Conservation (phyloP, 2,113 vertebrate genomes). For the Hyla sarda region DNA sequence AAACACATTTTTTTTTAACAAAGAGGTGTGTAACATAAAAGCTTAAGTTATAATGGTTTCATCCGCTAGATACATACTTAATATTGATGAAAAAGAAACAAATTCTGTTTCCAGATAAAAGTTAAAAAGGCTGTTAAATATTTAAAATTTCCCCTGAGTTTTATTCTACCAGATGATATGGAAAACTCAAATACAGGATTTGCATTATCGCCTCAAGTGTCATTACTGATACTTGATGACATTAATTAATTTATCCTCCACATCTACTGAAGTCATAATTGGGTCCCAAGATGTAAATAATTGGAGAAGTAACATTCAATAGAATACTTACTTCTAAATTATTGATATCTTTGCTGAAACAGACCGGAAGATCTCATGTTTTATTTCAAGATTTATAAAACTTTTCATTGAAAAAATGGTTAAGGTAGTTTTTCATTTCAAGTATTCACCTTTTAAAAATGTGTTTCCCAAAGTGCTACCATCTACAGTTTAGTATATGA, state of each 20-base stretch:
- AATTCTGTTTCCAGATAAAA: conserved; percentile 48
- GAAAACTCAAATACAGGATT: conserved; percentile 41
- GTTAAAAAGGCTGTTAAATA: conserved; percentile 50
- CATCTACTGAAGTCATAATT: conserved; percentile 51
- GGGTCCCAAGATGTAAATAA: conserved; percentile 58
- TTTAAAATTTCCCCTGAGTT: conserved; percentile 37
- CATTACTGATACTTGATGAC: conserved; percentile 47
- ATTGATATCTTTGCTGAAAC: conserved; percentile 38
- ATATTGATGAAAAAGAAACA: conserved; percentile 54
- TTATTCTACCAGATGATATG: conserved; percentile 7
- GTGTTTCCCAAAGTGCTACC: not conserved
- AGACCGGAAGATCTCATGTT: conserved; percentile 19
- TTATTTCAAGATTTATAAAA: conserved; percentile 17
- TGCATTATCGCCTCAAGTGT: conserved; percentile 49
- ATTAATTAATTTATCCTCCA: conserved; percentile 52
- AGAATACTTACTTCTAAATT: conserved; percentile 39
- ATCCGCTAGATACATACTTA: conserved; percentile 39
- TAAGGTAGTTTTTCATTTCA: not conserved
- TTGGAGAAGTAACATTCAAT: conserved; percentile 36
- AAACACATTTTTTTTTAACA: conserved; percentile 29
- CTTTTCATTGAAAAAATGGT: not conserved
- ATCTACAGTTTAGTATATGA: too few species aligned
- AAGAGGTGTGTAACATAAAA: conserved; percentile 22
- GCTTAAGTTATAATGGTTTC: conserved; percentile 27
- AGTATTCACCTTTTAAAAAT: not conserved